These are phyloP conservation scores for Mungos mungo DNA, from an alignment of 2,113 vertebrate species.

Conservation along the genomic window DNA sequence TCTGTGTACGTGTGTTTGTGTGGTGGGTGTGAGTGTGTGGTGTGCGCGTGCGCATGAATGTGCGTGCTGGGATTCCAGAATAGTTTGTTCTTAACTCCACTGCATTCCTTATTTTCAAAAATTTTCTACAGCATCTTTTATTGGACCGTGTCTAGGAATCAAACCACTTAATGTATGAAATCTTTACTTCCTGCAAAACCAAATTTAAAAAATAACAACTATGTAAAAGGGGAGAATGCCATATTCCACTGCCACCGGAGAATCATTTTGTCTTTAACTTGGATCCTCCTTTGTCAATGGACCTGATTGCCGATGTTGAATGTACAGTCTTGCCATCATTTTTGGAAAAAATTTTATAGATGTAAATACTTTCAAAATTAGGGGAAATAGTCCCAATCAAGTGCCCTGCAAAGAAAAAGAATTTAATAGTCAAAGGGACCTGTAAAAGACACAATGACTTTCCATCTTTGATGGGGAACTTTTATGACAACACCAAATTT, in stretches of 20 bases:
- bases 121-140: background rate
- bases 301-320: background rate
- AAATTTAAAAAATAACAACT: background rate
- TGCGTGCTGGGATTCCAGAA: background rate
- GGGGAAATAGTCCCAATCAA: conserved; percentile 40
- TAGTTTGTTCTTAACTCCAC: background rate
- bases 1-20: background rate
- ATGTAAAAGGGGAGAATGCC: background rate
- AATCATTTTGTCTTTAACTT: background rate
- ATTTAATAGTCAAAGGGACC: background rate
- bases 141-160: background rate
- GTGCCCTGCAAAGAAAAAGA: conserved; percentile 28
- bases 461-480: conserved; percentile 37
- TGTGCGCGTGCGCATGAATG: fast-evolving
- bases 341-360: background rate
- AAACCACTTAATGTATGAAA: background rate
- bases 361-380: conserved; percentile 39
- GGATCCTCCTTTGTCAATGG: background rate
- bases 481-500: conserved; percentile 49
- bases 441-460: background rate
- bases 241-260: background rate
- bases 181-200: background rate
- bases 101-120: background rate
- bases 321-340: background rate
- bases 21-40: background rate